Evolutionary conservation across 2,797 vertebrate species (phyloP).

Genomic region (Benthosema pterotum): DNA sequence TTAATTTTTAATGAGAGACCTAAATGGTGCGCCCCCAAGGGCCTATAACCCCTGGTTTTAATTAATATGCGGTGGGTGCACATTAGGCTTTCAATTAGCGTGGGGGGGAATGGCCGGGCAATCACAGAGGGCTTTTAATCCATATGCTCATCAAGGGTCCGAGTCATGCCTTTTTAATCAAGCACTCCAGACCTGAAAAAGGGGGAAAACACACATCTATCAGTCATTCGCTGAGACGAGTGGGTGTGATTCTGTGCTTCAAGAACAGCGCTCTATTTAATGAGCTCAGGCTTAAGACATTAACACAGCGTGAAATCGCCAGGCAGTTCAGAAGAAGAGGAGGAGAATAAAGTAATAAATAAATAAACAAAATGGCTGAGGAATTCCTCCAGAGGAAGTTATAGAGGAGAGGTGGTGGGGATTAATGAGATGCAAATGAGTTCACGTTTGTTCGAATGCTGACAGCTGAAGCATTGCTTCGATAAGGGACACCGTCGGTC

Average conservation of each 20-base stretch:
- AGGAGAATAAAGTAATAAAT: constrained; percentile 18
- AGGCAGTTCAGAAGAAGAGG: constrained; percentile 32
- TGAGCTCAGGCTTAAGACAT: constrained; percentile 67
- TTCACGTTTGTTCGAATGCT: constrained; percentile 62
- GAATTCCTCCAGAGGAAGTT: constrained; percentile 54
- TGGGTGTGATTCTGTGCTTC: constrained; percentile 55
- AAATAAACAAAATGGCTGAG: constrained; percentile 2
- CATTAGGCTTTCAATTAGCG: constrained; percentile 85
- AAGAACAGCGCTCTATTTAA: constrained; percentile 62
- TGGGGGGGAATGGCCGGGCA: constrained; percentile 72
- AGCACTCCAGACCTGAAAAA: constrained; percentile 69
- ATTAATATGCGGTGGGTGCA: constrained; percentile 82
- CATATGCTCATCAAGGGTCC: constrained; percentile 79
- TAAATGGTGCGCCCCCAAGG: constrained; percentile 78
- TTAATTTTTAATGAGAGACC: constrained; percentile 84
- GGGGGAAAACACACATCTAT: constrained; percentile 66
- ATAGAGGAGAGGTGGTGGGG: constrained; percentile 39
- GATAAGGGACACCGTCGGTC: constrained; percentile 62
- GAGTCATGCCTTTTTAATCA: constrained; percentile 81
- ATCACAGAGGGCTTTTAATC: constrained; percentile 80
- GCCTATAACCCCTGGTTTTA: constrained; percentile 83
- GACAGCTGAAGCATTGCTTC: constrained; percentile 66
- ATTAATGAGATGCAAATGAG: constrained; percentile 79
- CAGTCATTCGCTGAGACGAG: constrained; percentile 60
- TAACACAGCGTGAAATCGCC: constrained; percentile 49